Evolutionary conservation across 2,797 vertebrate species (phyloP), one percentile per base, ranked within the genome.

Genomic region (Mareca strepera): DNA sequence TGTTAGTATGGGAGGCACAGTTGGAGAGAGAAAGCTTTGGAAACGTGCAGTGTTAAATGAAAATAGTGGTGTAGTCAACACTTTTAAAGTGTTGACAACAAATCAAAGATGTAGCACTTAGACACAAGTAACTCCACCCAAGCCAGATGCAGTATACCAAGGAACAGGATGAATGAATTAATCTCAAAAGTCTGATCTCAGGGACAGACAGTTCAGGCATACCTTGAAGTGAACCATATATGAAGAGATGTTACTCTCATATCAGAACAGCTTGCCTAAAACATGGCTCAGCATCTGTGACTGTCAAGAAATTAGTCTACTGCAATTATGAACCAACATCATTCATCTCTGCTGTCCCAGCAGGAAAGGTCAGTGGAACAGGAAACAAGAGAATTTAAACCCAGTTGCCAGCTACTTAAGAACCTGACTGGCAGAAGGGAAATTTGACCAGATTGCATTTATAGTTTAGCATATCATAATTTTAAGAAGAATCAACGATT

Each of bases 351-450:
- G 11, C 7, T 46, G 13, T 37, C 15, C 21, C 16, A 58, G 23
- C 0, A 15, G 10, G 4, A 43, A 23, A 2, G 1, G 31, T 66
- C n/a, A 55, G 18, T 7, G 6, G 15, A 82, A 64, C 1, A 23
- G 37, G 18, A 72, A 88, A 67, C 16, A 33, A 8, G 70, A 46
- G 5, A 59, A 29, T 26, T 29, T 41, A 80, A 89, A 43, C 17
- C 26, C 52, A 58, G 2, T 26, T 55, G 25, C 11, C 66, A 67
- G 20, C 79, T 66, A 60, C 39, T 60, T 53, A 80, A 55, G 13
- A 60, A 39, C 17, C 15, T 28, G 26, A 59, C 7, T 35, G 12
- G 26, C 18, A 44, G 14, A 23, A 11, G 7, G 5, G 8, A 41
- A 74, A 58, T 8, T 3, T 22, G 26, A 72, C 2, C 20, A 72